Evolutionary conservation across 1,140 invertebrate genomes (phyloP).

Genomic region (Eurosta solidaginis): DNA sequence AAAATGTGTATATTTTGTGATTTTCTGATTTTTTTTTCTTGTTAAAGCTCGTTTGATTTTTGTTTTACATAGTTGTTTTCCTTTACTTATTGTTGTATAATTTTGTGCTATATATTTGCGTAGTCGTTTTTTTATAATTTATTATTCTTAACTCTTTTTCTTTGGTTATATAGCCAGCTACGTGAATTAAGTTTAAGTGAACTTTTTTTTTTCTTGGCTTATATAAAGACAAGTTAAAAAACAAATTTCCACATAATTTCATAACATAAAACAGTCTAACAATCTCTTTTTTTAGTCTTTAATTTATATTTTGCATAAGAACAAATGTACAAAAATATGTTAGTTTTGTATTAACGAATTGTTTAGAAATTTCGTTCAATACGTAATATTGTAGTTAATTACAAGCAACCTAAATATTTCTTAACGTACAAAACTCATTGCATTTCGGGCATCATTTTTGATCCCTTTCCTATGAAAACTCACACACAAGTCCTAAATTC

Average conservation of each 20-base stretch:
- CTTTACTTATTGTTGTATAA: background rate
- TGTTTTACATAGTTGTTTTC: background rate
- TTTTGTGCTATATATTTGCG: conserved; percentile 6
- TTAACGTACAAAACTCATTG: conserved; percentile 20
- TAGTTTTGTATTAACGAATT: background rate
- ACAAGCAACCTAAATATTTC: background rate
- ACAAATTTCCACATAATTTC: too few relatives aligned
- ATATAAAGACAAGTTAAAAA: too few relatives aligned
- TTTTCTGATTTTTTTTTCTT: background rate
- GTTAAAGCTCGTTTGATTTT: background rate
- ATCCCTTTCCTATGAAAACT: background rate
- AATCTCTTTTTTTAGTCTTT: background rate
- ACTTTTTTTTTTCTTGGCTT: too few relatives aligned
- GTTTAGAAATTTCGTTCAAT: background rate
- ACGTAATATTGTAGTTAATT: background rate
- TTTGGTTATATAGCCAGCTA: background rate
- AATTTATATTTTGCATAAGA: background rate
- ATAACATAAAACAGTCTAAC: too few relatives aligned
- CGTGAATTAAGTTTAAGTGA: too few relatives aligned
- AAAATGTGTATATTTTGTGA: background rate
- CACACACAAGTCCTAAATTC: background rate
- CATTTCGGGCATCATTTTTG: conserved; percentile 22
- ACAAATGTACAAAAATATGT: conserved; percentile 17
- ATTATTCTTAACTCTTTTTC: background rate
- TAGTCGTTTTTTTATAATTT: background rate